Percentiles rank a stretch among this genome's conserved stretches.
These are phyloP conservation scores for Microvelia longipes DNA, from an alignment of 1,140 invertebrate genomes.

Conservation along the genomic window DNA sequence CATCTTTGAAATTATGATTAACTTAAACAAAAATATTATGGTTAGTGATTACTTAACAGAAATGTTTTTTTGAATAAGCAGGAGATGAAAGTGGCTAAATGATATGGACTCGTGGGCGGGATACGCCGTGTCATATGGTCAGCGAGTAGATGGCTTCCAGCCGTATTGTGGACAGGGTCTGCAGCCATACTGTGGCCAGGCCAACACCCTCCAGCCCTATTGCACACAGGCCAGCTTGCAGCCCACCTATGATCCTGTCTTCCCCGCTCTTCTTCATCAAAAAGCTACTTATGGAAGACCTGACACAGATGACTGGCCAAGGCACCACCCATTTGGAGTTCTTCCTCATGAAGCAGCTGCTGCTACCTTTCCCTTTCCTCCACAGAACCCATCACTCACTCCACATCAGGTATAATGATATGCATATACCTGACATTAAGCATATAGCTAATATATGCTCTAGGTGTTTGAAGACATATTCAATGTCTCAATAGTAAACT, in stretches of 20 bases:
- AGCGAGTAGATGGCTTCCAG: neutral
- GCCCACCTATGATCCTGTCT: constrained; percentile 52
- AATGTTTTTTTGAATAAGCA: no score
- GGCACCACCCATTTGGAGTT: constrained; percentile 54
- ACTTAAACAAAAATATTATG: no score
- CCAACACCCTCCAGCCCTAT: neutral
- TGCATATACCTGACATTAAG: neutral
- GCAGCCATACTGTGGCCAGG: neutral
- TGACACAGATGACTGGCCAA: constrained; percentile 33
- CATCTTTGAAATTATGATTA: no score
- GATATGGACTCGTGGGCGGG: neutral
- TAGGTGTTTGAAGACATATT: neutral
- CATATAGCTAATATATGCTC: neutral
- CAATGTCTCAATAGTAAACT: neutral
- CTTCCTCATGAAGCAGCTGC: constrained; percentile 59
- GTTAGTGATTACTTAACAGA: no score
- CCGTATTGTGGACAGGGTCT: neutral
- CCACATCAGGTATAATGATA: neutral
- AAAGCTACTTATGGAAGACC: constrained; percentile 36
- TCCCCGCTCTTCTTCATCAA: constrained; percentile 49
- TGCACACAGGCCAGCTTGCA: constrained; percentile 25
- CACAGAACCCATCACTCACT: constrained; percentile 17
- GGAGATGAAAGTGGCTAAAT: no score
- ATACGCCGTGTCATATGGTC: neutral
- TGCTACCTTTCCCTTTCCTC: constrained; percentile 43